phyloP scores from a whole-genome alignment of 2,113 vertebrate species.

The Porphyrio hochstetteri region DNA sequence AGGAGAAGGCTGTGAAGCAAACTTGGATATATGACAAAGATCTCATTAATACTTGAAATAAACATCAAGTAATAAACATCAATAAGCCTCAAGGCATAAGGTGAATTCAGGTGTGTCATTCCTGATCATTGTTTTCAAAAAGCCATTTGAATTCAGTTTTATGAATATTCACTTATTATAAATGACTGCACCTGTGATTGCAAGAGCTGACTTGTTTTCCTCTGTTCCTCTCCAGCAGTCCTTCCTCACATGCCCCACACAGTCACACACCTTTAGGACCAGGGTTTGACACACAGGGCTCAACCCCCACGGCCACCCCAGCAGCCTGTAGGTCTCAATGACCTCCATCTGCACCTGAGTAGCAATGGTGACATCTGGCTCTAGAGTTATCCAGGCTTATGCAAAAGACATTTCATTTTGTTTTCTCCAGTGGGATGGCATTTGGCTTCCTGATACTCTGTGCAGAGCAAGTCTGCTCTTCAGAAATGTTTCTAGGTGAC shows the following conservation, averaged over 20 bases:
- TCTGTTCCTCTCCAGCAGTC: not conserved
- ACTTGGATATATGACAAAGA: not conserved
- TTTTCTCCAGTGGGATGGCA: not conserved
- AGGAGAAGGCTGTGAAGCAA: not conserved
- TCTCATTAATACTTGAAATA: not conserved
- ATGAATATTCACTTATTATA: no score
- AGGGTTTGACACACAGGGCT: not conserved
- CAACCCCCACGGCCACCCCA: not conserved
- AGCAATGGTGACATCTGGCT: not conserved
- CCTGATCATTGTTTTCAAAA: not conserved
- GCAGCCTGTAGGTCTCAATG: not conserved
- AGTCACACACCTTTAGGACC: not conserved
- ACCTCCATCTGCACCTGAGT: not conserved
- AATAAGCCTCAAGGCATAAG: not conserved
- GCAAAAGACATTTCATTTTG: not conserved
- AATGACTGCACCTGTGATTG: rapidly evolving
- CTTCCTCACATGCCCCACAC: not conserved
- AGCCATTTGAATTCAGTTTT: not conserved
- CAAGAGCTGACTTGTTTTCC: not conserved
- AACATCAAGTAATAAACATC: not conserved
- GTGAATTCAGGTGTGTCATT: not conserved
- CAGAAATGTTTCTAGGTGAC: not conserved
- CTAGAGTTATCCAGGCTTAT: not conserved
- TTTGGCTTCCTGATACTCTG: not conserved
- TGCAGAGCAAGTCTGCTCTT: not conserved